Conservation (phyloP, 2,888 invertebrate genomes). For the Zeuzera pyrina region DNA sequence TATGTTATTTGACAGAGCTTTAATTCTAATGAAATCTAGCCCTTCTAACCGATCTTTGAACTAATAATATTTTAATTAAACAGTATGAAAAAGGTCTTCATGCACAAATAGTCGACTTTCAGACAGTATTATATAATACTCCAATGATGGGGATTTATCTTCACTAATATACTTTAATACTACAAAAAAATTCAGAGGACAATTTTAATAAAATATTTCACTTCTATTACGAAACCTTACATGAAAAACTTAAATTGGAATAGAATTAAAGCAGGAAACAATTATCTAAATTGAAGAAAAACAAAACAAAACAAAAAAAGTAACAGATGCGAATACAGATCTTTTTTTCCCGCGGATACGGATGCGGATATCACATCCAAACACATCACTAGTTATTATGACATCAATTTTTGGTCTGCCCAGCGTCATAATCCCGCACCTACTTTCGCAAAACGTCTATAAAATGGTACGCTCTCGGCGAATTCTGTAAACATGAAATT, state of each 20-base stretch:
- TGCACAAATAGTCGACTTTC: conserved; percentile 78
- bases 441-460: no score
- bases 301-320: no score
- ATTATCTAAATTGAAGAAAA: no score
- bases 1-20: conserved; percentile 30
- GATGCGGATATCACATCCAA: no score
- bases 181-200: conserved; percentile 43
- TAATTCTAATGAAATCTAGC: conserved; percentile 48
- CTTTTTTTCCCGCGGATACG: no score
- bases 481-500: no score
- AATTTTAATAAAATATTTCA: conserved; percentile 57
- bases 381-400: no score
- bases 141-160: conserved; percentile 76
- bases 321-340: no score
- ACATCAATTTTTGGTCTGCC: no score
- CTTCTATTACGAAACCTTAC: conserved; percentile 67
- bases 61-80: conserved; percentile 74
- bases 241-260: conserved; percentile 43
- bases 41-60: conserved; percentile 75
- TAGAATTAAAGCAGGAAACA: no score
- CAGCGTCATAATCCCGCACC: no score
- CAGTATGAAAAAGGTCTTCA: conserved; percentile 36
- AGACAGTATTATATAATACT: conserved; percentile 77
- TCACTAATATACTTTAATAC: conserved; percentile 72
- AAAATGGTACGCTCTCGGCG: no score